A percentile compares a stretch with the other conserved stretches of the same genome.
Conservation (phyloP, 2,888 invertebrate genomes). For the Pseudococcus longispinus region DNA sequence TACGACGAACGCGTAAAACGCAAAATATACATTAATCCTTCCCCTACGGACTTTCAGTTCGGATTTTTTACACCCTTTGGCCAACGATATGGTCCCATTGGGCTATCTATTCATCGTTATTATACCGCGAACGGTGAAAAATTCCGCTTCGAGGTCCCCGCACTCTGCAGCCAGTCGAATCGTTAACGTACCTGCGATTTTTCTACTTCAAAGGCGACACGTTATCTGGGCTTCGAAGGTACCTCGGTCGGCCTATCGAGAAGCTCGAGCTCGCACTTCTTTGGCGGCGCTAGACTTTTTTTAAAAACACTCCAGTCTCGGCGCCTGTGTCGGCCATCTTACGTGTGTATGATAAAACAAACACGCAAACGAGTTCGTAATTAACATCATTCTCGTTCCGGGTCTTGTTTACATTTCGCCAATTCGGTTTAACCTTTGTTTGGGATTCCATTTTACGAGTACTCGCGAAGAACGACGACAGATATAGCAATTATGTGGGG, state of each 20-base stretch:
- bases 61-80: not conserved
- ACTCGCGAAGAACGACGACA: not conserved
- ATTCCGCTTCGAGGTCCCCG: not conserved
- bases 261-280: not conserved
- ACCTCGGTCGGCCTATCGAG: no score
- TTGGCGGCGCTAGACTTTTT: not conserved
- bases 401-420: conserved; percentile 17
- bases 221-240: no score
- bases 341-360: not conserved
- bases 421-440: not conserved
- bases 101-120: not conserved
- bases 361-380: conserved; percentile 24
- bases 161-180: not conserved
- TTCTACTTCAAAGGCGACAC: not conserved
- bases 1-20: not conserved
- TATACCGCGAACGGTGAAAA: not conserved
- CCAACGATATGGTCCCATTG: not conserved
- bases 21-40: conserved; percentile 37
- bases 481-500: not conserved
- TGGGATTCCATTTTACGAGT: not conserved
- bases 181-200: not conserved
- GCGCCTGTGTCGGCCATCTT: not conserved
- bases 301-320: not conserved
- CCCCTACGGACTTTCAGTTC: not conserved
- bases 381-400: conserved; percentile 16